Evolutionary conservation across 2,888 invertebrate genomes (phyloP), one percentile per base, ranked within the genome.

Genomic region (Phaonia tiefii): DNA sequence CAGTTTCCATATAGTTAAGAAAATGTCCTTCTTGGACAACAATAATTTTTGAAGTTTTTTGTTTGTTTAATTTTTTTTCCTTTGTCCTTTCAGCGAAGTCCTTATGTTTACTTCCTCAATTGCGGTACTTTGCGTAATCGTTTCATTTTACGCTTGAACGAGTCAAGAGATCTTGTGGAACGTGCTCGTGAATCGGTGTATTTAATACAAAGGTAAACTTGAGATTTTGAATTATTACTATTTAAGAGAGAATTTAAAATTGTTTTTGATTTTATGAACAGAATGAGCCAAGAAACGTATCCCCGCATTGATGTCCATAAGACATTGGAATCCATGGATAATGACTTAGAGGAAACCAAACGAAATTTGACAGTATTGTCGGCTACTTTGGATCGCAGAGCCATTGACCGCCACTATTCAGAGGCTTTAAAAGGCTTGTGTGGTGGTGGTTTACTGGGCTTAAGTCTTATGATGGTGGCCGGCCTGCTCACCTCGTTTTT

Each of bases 391-490:
- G 96, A 97, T 91, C 97, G 97, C 88, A 94, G 95, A 85, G 94
- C 94, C 85, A 93, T 97, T 84, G 95, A 97, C 88, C 93, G 94
- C 8, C 95, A 96, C 90, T 98, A 97, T 91, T 93, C 95, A 83
- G 92, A 93, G 58, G 96, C 96, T 2, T 93, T 96, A 42, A 93
- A 94, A 76, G 95, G 96, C 8, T 93, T 96, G 20, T 98, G 98
- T 90, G 95, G 95, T 86, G 94, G 95, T 13, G 96, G 96, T 46
- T 89, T 98, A 91, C 93, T 94, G 89, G 98, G 97, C 54, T 91
- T 97, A 69, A 95, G 95, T 13, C 93, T 98, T 76, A 96, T 98
- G 93, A 93, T 98, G 90, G 91, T 96, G 71, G 97, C 98, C n/a
- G 95, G 97, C 20, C 92, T 96, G 39, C 93, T 95, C 31, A 96